These are phyloP conservation scores for Octodon degus DNA, from an alignment of 2,113 vertebrate species.

Conservation along the genomic window DNA sequence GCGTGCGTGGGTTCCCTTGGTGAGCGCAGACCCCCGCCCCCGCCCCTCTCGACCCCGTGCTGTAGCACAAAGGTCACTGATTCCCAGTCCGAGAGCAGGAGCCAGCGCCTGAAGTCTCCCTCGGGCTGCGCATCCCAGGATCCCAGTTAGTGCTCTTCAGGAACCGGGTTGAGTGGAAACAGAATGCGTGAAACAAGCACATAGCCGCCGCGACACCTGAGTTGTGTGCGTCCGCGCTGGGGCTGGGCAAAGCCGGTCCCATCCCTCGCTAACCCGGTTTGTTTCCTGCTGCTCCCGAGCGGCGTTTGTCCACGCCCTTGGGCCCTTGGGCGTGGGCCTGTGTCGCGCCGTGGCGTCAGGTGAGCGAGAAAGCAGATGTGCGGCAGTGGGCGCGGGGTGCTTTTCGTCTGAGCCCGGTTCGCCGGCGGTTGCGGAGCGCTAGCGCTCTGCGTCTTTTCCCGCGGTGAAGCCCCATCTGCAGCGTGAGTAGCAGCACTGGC, in stretches of 20 bases:
- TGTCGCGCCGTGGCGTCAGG: rapidly evolving
- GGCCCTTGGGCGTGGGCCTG: background rate
- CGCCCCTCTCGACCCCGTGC: rapidly evolving
- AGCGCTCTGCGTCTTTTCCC: background rate
- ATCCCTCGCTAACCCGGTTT: background rate
- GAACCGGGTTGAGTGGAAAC: rapidly evolving
- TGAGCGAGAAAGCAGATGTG: background rate
- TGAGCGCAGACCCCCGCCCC: rapidly evolving
- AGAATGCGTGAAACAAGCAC: rapidly evolving
- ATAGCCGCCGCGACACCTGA: background rate
- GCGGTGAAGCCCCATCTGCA: no score
- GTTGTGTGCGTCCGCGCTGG: background rate
- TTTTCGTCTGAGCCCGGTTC: background rate
- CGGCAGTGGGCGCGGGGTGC: rapidly evolving
- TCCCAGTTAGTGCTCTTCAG: background rate
- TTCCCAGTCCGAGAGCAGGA: background rate
- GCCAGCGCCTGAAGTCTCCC: background rate
- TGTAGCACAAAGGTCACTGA: background rate
- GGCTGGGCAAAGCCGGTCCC: no score
- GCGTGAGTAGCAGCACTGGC: background rate
- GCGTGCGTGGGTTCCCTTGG: background rate
- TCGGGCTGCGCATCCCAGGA: rapidly evolving
- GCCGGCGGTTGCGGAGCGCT: rapidly evolving
- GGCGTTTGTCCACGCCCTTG: rapidly evolving
- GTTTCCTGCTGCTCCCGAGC: rapidly evolving